Evolutionary conservation across 2,888 invertebrate species (phyloP).

Genomic region (Nineta flava): DNA sequence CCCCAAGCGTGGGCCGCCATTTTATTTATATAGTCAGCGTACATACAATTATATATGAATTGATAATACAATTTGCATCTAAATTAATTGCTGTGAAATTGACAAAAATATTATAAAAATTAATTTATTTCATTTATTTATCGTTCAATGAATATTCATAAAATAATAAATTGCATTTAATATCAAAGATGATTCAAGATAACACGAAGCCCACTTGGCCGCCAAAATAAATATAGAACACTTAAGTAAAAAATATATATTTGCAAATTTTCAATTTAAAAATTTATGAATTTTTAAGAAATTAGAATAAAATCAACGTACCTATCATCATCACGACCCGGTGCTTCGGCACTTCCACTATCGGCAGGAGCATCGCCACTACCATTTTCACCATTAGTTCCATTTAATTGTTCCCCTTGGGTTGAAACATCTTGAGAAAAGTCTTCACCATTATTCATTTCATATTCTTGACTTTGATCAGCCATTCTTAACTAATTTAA

Average conservation of each 20-base stretch:
- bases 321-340: slow-evolving; percentile 71
- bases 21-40: background rate
- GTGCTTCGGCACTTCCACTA: slow-evolving; percentile 58
- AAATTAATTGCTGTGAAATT: background rate
- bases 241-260: background rate
- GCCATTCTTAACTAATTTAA: slow-evolving; percentile 28
- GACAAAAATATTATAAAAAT: background rate
- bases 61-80: background rate
- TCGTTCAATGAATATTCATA: background rate
- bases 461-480: slow-evolving; percentile 40
- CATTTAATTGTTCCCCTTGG: slow-evolving; percentile 35
- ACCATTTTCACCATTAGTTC: slow-evolving; percentile 39
- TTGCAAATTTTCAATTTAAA: background rate
- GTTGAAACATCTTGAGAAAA: slow-evolving; percentile 57
- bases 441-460: slow-evolving; percentile 64
- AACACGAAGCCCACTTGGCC: slow-evolving; percentile 4
- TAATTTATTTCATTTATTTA: background rate
- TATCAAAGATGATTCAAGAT: slow-evolving; percentile 1
- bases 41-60: background rate
- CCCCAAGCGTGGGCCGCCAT: slow-evolving; percentile 15
- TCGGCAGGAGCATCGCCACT: slow-evolving; percentile 49
- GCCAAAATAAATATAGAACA: slow-evolving; percentile 1
- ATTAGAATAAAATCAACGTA: slow-evolving; percentile 25
- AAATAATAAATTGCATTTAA: background rate
- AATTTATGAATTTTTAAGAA: background rate